Evolutionary conservation across 2,888 invertebrate species (phyloP).

Genomic region (Diarsia dahlii): DNA sequence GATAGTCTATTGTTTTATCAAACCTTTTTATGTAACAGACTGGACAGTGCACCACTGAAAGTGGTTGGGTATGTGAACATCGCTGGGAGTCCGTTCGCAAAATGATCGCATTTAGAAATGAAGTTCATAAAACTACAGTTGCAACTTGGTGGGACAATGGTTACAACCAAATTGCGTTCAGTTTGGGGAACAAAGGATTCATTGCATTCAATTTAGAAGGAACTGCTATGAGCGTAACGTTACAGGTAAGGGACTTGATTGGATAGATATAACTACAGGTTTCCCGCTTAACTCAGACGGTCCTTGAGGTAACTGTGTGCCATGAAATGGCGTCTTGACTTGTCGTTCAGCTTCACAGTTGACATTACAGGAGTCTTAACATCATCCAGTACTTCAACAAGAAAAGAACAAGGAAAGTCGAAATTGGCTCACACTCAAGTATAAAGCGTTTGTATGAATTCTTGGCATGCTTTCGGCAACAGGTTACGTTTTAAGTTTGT

Average conservation of each 20-base stretch:
- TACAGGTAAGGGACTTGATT: constrained; percentile 84
- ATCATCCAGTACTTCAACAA: background rate
- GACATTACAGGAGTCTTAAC: background rate
- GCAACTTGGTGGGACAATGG: constrained; percentile 95
- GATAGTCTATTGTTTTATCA: background rate
- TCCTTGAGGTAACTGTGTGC: background rate
- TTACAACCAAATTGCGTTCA: constrained; percentile 95
- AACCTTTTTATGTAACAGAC: constrained; percentile 78
- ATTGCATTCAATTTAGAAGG: constrained; percentile 93
- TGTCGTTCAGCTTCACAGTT: background rate
- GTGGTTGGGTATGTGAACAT: constrained; percentile 96
- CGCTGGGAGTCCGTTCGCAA: constrained; percentile 95
- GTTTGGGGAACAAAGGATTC: constrained; percentile 93
- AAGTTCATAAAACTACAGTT: constrained; percentile 89
- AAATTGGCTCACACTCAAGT: background rate
- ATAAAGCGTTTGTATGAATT: background rate
- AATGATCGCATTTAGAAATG: constrained; percentile 94
- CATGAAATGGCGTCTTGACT: background rate
- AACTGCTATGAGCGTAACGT: constrained; percentile 87
- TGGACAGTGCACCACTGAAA: constrained; percentile 89
- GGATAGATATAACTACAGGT: background rate
- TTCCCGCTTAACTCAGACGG: background rate
- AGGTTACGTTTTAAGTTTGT: background rate
- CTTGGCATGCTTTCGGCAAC: background rate
- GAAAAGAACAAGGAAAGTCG: background rate